Evolutionary conservation across 2,797 vertebrate species (phyloP).

Genomic region (Gymnothorax javanicus): DNA sequence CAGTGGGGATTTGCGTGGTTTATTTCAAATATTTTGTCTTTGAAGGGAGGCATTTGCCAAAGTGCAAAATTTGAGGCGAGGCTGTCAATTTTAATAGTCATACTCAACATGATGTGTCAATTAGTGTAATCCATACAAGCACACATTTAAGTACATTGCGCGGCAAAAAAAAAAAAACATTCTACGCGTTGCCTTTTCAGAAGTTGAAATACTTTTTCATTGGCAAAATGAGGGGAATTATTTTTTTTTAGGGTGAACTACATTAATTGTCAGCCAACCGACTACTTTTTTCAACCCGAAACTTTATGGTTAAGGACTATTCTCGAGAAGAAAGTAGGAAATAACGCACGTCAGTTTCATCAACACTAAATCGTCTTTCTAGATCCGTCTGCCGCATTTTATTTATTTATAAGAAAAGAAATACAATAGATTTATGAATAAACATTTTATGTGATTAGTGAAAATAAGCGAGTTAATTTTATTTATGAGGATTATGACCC

Average conservation of each 20-base stretch:
- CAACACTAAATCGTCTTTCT: not conserved
- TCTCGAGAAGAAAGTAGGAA: not conserved
- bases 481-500: conserved; percentile 60
- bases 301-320: not conserved
- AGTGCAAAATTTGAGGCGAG: conserved; percentile 39
- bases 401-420: not conserved
- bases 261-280: not conserved
- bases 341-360: not conserved
- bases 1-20: conserved; percentile 36
- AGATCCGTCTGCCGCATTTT: not conserved
- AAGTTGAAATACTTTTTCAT: not conserved
- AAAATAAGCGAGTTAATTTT: conserved; percentile 55
- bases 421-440: conserved; percentile 50
- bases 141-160: not conserved
- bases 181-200: not conserved
- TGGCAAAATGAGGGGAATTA: not conserved
- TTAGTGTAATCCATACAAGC: conserved; percentile 44
- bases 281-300: not conserved
- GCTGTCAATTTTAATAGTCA: conserved; percentile 51
- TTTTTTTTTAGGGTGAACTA: not conserved
- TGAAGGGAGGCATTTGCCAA: conserved; percentile 45
- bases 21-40: conserved; percentile 41
- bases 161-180: not conserved
- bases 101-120: conserved; percentile 41
- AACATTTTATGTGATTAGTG: conserved; percentile 65